phyloP scores from a whole-genome alignment of 2,888 invertebrate species.

The Colostygia pectinataria region DNA sequence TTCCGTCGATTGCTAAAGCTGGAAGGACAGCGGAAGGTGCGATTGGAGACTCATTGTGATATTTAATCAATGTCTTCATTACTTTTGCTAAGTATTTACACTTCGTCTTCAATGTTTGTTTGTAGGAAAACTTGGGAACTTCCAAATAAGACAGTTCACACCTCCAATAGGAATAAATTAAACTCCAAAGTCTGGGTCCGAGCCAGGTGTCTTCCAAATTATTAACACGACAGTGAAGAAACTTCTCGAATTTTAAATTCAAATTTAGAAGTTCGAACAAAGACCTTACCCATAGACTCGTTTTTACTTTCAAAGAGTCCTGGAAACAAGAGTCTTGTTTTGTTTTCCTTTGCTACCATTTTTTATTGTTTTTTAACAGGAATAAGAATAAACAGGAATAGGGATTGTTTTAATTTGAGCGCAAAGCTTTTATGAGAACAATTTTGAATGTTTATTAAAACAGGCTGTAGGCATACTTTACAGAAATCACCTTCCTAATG shows the following conservation, averaged over 20 bases:
- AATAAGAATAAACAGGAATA: conserved; percentile 24
- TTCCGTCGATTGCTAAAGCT: conserved; percentile 2
- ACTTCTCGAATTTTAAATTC: conserved; percentile 74
- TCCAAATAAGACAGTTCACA: conserved; percentile 20
- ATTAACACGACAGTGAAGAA: conserved; percentile 65
- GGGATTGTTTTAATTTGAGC: conserved; percentile 20
- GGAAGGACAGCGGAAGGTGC: neutral
- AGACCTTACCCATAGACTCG: conserved; percentile 35
- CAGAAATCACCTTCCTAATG: conserved; percentile 14
- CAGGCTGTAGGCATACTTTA: conserved; percentile 20
- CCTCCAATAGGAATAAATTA: conserved; percentile 25
- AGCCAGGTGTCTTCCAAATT: conserved; percentile 68
- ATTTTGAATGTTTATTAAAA: conserved; percentile 23
- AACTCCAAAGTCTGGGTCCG: conserved; percentile 17
- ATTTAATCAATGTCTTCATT: too few relatives aligned
- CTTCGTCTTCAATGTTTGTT: conserved; percentile 1
- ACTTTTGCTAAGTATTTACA: neutral
- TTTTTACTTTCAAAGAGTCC: conserved; percentile 30
- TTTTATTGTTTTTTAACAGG: conserved; percentile 35
- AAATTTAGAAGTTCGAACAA: conserved; percentile 57
- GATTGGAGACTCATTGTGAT: neutral
- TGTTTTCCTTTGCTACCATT: conserved; percentile 40
- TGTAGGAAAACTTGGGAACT: neutral
- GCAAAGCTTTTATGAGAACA: conserved; percentile 11
- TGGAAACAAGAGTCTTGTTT: conserved; percentile 41